Evolutionary conservation across 2,797 vertebrate genomes (phyloP).

Genomic region (Fundulus diaphanus): DNA sequence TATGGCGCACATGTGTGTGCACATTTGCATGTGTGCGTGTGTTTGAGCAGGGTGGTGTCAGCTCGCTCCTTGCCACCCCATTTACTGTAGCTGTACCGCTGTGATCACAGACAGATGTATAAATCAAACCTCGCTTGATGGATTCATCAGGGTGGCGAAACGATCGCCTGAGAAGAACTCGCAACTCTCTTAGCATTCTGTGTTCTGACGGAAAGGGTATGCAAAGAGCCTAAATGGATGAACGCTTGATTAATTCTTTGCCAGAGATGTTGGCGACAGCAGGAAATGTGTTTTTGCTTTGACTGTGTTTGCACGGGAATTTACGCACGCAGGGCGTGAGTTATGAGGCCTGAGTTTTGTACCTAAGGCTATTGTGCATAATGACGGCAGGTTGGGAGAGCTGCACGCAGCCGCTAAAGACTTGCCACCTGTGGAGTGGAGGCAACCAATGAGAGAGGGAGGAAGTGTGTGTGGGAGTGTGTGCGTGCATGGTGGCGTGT

Average conservation of each 20-base stretch:
- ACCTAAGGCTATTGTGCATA: slow-evolving; percentile 92
- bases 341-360: slow-evolving; percentile 90
- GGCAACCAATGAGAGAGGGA: slow-evolving; percentile 64
- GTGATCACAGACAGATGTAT: slow-evolving; percentile 99
- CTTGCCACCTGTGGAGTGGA: slow-evolving; percentile 82
- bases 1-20: slow-evolving; percentile 62
- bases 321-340: slow-evolving; percentile 87
- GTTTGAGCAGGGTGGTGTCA: slow-evolving; percentile 82
- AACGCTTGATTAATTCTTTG: slow-evolving; percentile 99
- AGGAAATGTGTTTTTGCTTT: slow-evolving; percentile 97
- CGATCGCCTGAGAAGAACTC: slow-evolving; percentile 89
- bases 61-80: slow-evolving; percentile 95
- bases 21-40: slow-evolving; percentile 63
- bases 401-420: slow-evolving; percentile 81
- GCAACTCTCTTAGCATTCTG: slow-evolving; percentile 94
- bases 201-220: slow-evolving; percentile 99
- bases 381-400: slow-evolving; percentile 83
- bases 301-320: slow-evolving; percentile 94
- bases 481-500: slow-evolving; percentile 13
- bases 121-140: slow-evolving; percentile 99
- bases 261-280: slow-evolving; percentile 97
- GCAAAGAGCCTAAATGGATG: slow-evolving; percentile 99
- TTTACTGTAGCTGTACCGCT: slow-evolving; percentile 99
- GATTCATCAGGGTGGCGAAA: slow-evolving; percentile 97
- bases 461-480: slow-evolving; percentile 1